Base-by-base conservation (phyloP, 1,140 invertebrate genomes). In the Scaptomyza montana region DNA sequence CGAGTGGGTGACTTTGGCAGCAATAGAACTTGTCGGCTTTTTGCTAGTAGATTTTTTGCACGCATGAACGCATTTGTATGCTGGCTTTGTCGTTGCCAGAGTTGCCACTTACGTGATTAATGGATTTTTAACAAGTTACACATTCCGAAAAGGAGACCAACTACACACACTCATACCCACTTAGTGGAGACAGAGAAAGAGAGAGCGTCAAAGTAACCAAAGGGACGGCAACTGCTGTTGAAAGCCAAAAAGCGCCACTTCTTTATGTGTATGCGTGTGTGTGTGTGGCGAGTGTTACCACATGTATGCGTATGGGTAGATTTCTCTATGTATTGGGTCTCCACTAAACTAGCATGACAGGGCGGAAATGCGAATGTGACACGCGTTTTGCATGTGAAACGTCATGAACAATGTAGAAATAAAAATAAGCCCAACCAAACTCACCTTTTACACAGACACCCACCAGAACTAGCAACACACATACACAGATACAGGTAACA, bases 21-120 rank as follows among this genome's bases (percentile, higher is more conserved):
- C 19, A 28, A 21, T 36, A 36, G 45, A 65, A 45, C 64, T 74
- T 81, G 71, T 77, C 78, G 62, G 65, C 68, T 78, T 70, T 68
- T 68, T 80, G 78, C 71, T 74, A 56, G 71, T 66, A 64, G 66
- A 64, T 54, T 81, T 80, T 79, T 70, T 70, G 79, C 77, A 89
- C 84, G 84, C 87, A 77, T 90, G 87, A 90, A 77, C 78, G 82
- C 80, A 90, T 90, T 90, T 90, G 87, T 90, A 87, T 90, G 86
- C 86, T 79, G 78, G 70, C 75, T 68, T 85, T 85, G 84, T 89
- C 85, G 84, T 80, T 85, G 73, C 85, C 80, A 89, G 85, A 84
- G 77, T 80, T 89, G 82, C 87, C 87, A 90, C 87, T 90, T 90
- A 90, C 87, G 87, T 90, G 87, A 90, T 90, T 90, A 90, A 90